phyloP scores from a whole-genome alignment of 2,113 vertebrate genomes.

The Platanista minor region DNA sequence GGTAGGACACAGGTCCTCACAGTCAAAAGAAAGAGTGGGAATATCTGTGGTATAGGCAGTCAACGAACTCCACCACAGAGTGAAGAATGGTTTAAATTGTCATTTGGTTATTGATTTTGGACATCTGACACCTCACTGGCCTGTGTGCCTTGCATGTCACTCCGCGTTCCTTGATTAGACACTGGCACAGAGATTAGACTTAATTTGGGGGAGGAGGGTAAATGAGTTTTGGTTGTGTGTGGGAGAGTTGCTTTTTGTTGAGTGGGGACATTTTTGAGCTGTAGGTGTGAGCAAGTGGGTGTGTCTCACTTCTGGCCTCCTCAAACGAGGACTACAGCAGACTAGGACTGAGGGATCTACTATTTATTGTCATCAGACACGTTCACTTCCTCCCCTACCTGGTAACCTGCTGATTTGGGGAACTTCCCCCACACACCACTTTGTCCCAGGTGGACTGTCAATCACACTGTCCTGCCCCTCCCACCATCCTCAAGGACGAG shows the following conservation, averaged over 20 bases:
- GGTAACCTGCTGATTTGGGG: background rate
- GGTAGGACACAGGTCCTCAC: too few species aligned
- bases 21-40: background rate
- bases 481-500: background rate
- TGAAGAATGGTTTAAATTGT: background rate
- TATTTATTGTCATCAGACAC: background rate
- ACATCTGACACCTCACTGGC: too few species aligned
- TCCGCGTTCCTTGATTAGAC: background rate
- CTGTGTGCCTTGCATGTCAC: background rate
- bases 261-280: background rate
- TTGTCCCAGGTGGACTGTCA: background rate
- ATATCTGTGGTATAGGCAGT: background rate
- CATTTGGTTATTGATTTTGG: background rate
- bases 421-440: background rate
- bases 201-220: background rate
- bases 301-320: background rate
- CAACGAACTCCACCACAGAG: background rate
- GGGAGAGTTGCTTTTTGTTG: background rate
- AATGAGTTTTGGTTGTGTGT: background rate
- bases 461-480: background rate
- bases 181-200: background rate
- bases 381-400: background rate
- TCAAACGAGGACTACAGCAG: background rate
- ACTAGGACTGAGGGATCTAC: background rate
- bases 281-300: background rate